These are phyloP conservation scores for Lycopodina hypogea DNA, from an alignment of 37 sponge, comb jelly and placozoan species.

Conservation along the genomic window DNA sequence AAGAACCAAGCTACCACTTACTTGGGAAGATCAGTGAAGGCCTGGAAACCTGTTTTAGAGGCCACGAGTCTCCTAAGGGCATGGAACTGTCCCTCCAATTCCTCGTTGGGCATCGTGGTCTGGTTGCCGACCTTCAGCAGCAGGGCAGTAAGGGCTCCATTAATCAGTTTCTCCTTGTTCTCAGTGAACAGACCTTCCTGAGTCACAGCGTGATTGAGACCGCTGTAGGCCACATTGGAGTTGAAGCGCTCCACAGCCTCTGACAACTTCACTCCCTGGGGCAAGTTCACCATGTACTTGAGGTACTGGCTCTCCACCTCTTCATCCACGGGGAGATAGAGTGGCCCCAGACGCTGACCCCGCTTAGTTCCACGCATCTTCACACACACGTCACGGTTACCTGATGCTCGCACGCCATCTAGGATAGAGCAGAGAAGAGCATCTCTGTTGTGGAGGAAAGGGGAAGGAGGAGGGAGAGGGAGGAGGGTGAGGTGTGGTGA, in stretches of 20 bases:
- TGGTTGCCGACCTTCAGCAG: slow-evolving; percentile 76
- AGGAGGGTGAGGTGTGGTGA: neutral
- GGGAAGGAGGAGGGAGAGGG: neutral
- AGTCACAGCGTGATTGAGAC: slow-evolving; percentile 94
- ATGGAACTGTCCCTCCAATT: slow-evolving; percentile 97
- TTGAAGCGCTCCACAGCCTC: slow-evolving; percentile 91
- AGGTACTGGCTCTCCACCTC: slow-evolving; percentile 96
- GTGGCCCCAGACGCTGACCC: slow-evolving; percentile 87
- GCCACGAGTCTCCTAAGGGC: slow-evolving; percentile 95
- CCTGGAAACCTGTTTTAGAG: slow-evolving; percentile 92
- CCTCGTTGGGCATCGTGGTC: slow-evolving; percentile 47
- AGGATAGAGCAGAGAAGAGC: slow-evolving; percentile 92
- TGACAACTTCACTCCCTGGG: slow-evolving; percentile 46
- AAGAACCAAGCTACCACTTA: too few relatives aligned
- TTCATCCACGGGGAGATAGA: slow-evolving; percentile 84
- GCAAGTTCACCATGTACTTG: slow-evolving; percentile 64
- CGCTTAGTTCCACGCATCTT: slow-evolving; percentile 82
- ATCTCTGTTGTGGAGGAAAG: slow-evolving; percentile 55
- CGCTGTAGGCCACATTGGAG: slow-evolving; percentile 93
- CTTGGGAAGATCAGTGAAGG: slow-evolving; percentile 89
- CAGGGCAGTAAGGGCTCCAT: slow-evolving; percentile 71
- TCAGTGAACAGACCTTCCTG: slow-evolving; percentile 96
- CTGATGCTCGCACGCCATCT: slow-evolving; percentile 96
- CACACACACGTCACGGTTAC: slow-evolving; percentile 96
- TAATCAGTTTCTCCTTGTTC: slow-evolving; percentile 98